These are phyloP conservation scores for Chloropsis cyanopogon DNA, from an alignment of 2,113 vertebrate genomes.

Conservation along the genomic window DNA sequence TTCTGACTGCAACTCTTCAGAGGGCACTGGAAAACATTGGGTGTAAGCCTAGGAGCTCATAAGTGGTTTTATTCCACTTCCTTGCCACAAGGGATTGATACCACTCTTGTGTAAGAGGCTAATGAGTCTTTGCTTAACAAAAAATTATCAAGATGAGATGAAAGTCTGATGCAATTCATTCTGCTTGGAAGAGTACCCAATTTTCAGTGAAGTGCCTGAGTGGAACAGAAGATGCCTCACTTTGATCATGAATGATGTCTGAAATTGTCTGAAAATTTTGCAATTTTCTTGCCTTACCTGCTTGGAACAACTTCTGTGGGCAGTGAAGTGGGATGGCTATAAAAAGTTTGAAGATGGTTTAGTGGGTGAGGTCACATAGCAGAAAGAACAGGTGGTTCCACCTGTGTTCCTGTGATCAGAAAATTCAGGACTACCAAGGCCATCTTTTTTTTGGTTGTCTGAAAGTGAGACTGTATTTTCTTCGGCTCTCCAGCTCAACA, in stretches of 20 bases:
- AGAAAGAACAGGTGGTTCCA: not conserved
- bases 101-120: not conserved
- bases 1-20: not conserved
- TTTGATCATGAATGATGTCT: not conserved
- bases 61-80: slow-evolving; percentile 17
- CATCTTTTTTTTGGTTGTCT: not conserved
- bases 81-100: slow-evolving; percentile 20
- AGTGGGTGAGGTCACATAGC: not conserved
- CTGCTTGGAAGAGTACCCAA: not conserved
- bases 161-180: slow-evolving; percentile 37
- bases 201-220: not conserved
- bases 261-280: not conserved
- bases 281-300: not conserved
- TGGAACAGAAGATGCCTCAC: not conserved
- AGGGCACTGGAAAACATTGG: not conserved
- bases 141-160: slow-evolving; percentile 24
- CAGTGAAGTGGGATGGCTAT: not conserved
- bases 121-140: slow-evolving; percentile 44
- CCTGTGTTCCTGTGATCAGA: not conserved
- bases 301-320: not conserved
- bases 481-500: not conserved
- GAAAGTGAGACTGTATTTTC: not conserved
- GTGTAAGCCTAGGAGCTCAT: not conserved
- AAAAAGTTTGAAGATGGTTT: not conserved
- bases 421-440: not conserved